Evolutionary conservation across 2,888 invertebrate genomes (phyloP).

Genomic region (Drosophila mimetica): DNA sequence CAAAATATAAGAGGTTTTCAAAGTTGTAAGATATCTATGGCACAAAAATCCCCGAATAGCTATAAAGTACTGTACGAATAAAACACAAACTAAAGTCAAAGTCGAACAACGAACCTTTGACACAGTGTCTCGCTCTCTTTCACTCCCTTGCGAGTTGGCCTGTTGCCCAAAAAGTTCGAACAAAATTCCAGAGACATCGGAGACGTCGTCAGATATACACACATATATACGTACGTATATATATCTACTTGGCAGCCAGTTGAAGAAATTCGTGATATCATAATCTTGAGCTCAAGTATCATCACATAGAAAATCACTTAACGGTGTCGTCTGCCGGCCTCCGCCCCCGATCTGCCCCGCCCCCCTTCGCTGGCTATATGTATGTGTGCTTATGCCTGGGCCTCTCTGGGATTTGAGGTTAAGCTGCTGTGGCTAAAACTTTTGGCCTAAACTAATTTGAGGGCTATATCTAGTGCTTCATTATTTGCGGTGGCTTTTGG

Average conservation of each 20-base stretch:
- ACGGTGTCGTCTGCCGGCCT: conserved; percentile 59
- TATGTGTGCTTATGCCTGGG: background rate
- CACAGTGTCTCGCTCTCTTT: conserved; percentile 6
- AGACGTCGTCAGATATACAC: conserved; percentile 9
- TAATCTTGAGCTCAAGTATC: conserved; percentile 79
- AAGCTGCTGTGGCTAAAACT: conserved; percentile 78
- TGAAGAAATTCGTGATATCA: conserved; percentile 71
- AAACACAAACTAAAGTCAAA: conserved; percentile 28
- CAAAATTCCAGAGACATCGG: conserved; percentile 39
- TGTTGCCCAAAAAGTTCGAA: conserved; percentile 70
- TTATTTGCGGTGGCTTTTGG: conserved; percentile 62
- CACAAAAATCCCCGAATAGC: background rate
- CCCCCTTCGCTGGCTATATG: background rate
- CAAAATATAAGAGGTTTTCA: no score
- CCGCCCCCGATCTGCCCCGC: conserved; percentile 7
- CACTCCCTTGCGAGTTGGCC: conserved; percentile 49
- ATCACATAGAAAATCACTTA: conserved; percentile 81
- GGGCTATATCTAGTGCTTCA: conserved; percentile 67
- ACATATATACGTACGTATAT: background rate
- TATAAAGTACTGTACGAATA: background rate
- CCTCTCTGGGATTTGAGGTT: conserved; percentile 71
- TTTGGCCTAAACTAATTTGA: conserved; percentile 79
- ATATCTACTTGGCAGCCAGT: conserved; percentile 37
- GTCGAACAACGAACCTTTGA: conserved; percentile 45
- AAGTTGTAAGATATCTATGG: no score